Evolutionary conservation across 2,113 vertebrate species (phyloP).

Genomic region (Gila orcuttii): DNA sequence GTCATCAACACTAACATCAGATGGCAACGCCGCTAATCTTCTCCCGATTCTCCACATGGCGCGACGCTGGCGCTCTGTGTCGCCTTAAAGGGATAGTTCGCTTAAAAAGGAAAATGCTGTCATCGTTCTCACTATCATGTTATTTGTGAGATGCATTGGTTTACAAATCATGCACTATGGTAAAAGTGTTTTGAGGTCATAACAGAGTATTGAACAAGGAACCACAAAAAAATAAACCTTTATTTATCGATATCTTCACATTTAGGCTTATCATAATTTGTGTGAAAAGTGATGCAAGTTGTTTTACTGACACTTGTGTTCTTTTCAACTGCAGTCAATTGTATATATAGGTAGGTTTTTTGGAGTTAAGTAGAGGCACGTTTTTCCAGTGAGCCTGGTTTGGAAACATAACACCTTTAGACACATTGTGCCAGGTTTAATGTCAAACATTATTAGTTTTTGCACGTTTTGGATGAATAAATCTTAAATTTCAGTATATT

Average conservation of each 20-base stretch:
- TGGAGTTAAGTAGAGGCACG: not conserved
- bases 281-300: not conserved
- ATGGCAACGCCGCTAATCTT: conserved; percentile 21
- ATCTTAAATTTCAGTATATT: not conserved
- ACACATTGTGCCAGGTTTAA: not conserved
- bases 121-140: not conserved
- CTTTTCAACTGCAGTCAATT: not conserved
- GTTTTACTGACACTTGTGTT: not conserved
- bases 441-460: not conserved
- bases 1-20: conserved; percentile 19
- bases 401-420: not conserved
- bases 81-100: not conserved
- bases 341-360: too few species aligned
- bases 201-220: not conserved
- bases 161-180: not conserved
- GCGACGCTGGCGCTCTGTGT: not conserved
- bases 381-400: not conserved
- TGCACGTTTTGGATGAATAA: not conserved
- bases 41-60: conserved; percentile 17
- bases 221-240: not conserved
- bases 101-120: not conserved
- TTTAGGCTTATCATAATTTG: not conserved
- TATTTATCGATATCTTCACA: not conserved
- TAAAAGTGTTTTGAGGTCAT: not conserved
- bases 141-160: not conserved